Evolutionary conservation across 2,113 vertebrate species (phyloP).

Genomic region (Cryptotis parvus): DNA sequence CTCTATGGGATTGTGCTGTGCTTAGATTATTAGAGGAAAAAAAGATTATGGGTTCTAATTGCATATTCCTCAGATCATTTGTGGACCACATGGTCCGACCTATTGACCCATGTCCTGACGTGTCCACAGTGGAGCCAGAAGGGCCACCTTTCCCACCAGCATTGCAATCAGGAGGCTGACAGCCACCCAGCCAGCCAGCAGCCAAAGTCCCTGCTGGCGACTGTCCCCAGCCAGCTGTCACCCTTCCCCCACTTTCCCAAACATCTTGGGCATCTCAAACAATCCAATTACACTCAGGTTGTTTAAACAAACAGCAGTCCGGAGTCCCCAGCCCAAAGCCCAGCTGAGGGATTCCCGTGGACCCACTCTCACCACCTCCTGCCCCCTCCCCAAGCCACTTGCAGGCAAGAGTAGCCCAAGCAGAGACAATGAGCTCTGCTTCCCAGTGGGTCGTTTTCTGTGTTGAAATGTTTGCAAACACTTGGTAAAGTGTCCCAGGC

Average conservation of each 20-base stretch:
- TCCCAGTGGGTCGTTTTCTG: slow-evolving; percentile 81
- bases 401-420: slow-evolving; percentile 83
- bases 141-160: slow-evolving; percentile 49
- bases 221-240: slow-evolving; percentile 58
- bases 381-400: slow-evolving; percentile 80
- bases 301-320: slow-evolving; percentile 86
- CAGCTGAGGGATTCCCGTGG: slow-evolving; percentile 77
- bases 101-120: neutral
- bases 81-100: neutral
- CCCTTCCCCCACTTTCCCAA: slow-evolving; percentile 75
- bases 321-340: slow-evolving; percentile 76
- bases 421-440: slow-evolving; percentile 87
- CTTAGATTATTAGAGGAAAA: neutral
- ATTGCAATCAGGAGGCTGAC: slow-evolving; percentile 68
- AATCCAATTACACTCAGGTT: slow-evolving; percentile 84
- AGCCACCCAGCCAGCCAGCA: slow-evolving; percentile 30
- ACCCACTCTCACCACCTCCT: slow-evolving; percentile 79
- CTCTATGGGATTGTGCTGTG: neutral
- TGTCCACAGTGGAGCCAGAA: slow-evolving; percentile 6
- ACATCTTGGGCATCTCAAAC: slow-evolving; percentile 71
- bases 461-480: slow-evolving; percentile 88
- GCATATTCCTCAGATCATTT: slow-evolving; percentile 33
- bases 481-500: slow-evolving; percentile 83
- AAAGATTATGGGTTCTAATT: neutral
- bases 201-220: slow-evolving; percentile 64